phyloP scores from a whole-genome alignment of 1,140 invertebrate species.

The Cydia fagiglandana region DNA sequence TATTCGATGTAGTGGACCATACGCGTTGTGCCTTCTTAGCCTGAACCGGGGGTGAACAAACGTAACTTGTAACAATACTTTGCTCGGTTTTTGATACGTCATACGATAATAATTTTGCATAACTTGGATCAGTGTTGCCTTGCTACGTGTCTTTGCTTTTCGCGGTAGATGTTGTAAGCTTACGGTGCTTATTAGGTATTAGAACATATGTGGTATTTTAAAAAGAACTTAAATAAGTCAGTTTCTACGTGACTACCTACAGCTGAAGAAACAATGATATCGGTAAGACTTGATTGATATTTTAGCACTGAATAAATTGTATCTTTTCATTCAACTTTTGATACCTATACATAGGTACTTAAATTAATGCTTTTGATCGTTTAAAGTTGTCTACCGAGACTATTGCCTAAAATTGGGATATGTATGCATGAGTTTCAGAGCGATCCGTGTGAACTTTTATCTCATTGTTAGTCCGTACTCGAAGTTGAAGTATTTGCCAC shows the following conservation, averaged over 20 bases:
- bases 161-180: slow-evolving; percentile 66
- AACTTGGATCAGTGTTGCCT: slow-evolving; percentile 72
- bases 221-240: slow-evolving; percentile 39
- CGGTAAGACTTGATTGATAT: slow-evolving; percentile 46
- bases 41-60: slow-evolving; percentile 50
- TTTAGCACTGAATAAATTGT: neutral
- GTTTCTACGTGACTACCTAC: slow-evolving; percentile 30
- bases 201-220: slow-evolving; percentile 38
- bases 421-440: neutral
- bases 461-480: neutral
- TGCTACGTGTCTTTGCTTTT: slow-evolving; percentile 77
- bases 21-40: slow-evolving; percentile 70
- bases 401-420: neutral
- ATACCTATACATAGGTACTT: no score
- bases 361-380: neutral
- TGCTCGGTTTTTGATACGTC: slow-evolving; percentile 57
- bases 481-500: slow-evolving; percentile 34
- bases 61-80: slow-evolving; percentile 46
- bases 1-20: slow-evolving; percentile 67
- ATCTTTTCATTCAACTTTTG: neutral
- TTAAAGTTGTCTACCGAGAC: neutral
- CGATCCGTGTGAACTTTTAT: neutral
- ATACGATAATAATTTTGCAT: slow-evolving; percentile 61
- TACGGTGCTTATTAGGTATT: slow-evolving; percentile 63
- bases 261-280: slow-evolving; percentile 38